These are phyloP conservation scores for Oryzias javanicus DNA, from an alignment of 2,113 vertebrate species.

Conservation along the genomic window DNA sequence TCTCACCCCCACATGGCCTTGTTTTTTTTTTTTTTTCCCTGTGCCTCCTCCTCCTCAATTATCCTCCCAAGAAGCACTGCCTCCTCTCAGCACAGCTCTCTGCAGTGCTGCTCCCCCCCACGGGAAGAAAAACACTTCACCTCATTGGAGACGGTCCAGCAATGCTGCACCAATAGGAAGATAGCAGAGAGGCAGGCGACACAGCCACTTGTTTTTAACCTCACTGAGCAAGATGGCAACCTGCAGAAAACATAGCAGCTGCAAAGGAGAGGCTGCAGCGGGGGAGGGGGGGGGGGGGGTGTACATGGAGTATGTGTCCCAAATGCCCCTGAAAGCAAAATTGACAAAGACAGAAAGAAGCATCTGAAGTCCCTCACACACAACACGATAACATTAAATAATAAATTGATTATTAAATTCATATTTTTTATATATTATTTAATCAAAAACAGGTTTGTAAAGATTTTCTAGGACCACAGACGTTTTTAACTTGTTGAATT, in stretches of 20 bases:
- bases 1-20: slow-evolving; percentile 52
- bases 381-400: too few species aligned
- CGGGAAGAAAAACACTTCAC: slow-evolving; percentile 46
- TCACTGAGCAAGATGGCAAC: slow-evolving; percentile 58
- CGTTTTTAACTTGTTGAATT: too few species aligned
- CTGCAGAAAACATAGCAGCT: slow-evolving; percentile 50
- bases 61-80: slow-evolving; percentile 70
- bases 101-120: slow-evolving; percentile 67
- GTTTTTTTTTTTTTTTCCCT: slow-evolving; percentile 34
- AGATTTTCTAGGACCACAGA: too few species aligned
- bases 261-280: slow-evolving; percentile 34
- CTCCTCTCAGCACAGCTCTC: slow-evolving; percentile 63
- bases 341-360: too few species aligned
- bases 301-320: not conserved
- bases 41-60: slow-evolving; percentile 48
- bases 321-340: too few species aligned
- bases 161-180: slow-evolving; percentile 64
- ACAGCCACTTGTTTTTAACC: slow-evolving; percentile 73
- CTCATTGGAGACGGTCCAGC: slow-evolving; percentile 68
- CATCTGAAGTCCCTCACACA: too few species aligned
- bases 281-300: not conserved
- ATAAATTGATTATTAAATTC: too few species aligned
- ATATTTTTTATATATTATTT: too few species aligned
- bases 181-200: slow-evolving; percentile 61
- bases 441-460: too few species aligned